Evolutionary conservation across 2,113 vertebrate species (phyloP), one percentile per base, ranked within the genome.

Genomic region (Dromas ardeola): DNA sequence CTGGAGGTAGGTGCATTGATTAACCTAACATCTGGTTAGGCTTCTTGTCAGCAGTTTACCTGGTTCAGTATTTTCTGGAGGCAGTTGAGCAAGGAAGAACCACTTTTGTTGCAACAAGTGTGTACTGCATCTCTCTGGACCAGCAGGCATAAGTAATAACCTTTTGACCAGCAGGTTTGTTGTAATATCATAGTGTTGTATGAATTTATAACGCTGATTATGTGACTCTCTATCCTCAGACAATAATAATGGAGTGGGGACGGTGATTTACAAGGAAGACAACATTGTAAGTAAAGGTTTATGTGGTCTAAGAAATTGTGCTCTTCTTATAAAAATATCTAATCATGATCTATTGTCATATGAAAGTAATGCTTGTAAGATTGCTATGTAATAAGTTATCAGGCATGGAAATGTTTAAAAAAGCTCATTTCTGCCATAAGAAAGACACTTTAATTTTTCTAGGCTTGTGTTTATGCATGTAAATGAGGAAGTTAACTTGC

Each of bases 271-370:
- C 69, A 85, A 79, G 42, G 42, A 87, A 88, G 58, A 50, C 45
- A 84, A 61, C 56, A 88, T 85, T 77, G 88, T 95, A 81, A 93
- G 91, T 93, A 85, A 30, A 84, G 11, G 9, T 36, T 88, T 74
- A 12, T 15, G 21, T 56, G 26, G 18, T 45, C 81, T 74, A 34
- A 22, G 22, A 76, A 88, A 70, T 43, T 45, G 19, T 56, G 10
- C 47, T 63, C 4, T 7, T 58, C 38, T 63, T 71, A 26, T 25
- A 45, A 38, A 79, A 91, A 34, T 15, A 17, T 63, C 49, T 84
- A 40, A 27, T 53, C 4, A 2, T 47, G 30, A 32, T 59, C 18
- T 76, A 9, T 45, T 90, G 16, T 59, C 15, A 32, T 43, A 47
- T 50, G 43, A 70, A 80, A 81, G 42, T 32, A 81, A 45, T n/a